Conservation (phyloP, 2,797 vertebrate species). For the Phoxinus dragarum region DNA sequence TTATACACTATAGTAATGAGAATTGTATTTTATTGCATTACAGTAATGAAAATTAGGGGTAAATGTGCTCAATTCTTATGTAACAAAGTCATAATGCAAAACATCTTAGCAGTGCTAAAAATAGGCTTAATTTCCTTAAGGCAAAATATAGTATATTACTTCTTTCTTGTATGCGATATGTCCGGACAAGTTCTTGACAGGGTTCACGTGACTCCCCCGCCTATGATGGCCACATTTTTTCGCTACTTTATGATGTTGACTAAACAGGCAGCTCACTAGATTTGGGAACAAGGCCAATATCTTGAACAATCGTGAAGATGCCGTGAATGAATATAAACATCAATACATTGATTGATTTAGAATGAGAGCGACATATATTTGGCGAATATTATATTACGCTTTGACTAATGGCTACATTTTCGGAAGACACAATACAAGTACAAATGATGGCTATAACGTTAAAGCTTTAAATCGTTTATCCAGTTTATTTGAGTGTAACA, state of each 20-base stretch:
- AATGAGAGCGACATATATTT: background rate
- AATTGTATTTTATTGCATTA: background rate
- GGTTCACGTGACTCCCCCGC: background rate
- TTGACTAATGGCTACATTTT: background rate
- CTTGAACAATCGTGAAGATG: background rate
- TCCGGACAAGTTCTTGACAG: background rate
- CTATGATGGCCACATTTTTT: too few relatives aligned
- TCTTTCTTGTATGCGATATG: background rate
- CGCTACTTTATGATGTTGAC: background rate
- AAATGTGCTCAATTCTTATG: background rate
- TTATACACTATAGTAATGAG: background rate
- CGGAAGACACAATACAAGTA: background rate
- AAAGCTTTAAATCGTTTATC: background rate
- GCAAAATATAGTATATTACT: background rate
- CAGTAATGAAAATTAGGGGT: too few relatives aligned
- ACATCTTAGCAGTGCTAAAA: background rate
- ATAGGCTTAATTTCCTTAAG: background rate
- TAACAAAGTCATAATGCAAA: background rate
- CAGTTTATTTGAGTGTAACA: slow-evolving; percentile 14
- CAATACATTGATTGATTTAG: background rate
- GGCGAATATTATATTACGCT: background rate
- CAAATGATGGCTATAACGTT: background rate
- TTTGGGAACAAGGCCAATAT: background rate
- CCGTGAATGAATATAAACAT: background rate
- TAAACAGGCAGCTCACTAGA: background rate